Evolutionary conservation across 2,113 vertebrate species (phyloP), one percentile per base, ranked within the genome.

Genomic region (Chaenogobius annularis): DNA sequence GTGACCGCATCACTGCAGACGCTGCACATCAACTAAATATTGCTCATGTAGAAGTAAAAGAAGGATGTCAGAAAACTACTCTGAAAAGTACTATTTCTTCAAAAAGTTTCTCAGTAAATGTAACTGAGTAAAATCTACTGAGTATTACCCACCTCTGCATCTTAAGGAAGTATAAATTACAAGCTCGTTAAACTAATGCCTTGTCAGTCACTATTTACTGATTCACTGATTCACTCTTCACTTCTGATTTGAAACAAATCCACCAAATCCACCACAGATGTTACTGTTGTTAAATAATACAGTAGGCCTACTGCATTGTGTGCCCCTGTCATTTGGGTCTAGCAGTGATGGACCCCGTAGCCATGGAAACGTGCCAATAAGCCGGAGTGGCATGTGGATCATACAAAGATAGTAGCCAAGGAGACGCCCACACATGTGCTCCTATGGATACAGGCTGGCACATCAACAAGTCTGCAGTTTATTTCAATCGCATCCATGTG

Each of bases 341-440:
- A 74, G 74, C 73, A 81, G 73, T 78, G 79, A 83, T 87, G 83
- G 79, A 67, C 71, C 68, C 43, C 3, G 82, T 68, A 87, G 65
- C 79, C 88, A 88, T 91, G 82, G 88, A 72, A 85, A 91, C 88
- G 65, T 63, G 69, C 67, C 81, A 80, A 81, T 74, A 85, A 83
- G 80, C 82, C 4, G 56, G 26, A 66, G 73, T 15, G 65, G 40
- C 7, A 23, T 10, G 47, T 58, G 79, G 86, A 82, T 88, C 73
- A 75, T 55, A 31, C 75, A 75, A 43, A 70, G 88, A 89, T 89
- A 86, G 83, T 88, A 70, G 78, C 85, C 62, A 74, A 48, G 83
- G 87, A 82, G 58, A 89, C 81, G 8, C 52, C 69, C 74, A 40
- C 68, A 68, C n/a, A 35, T 74, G 22, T 79, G 63, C 74, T 56